A percentile compares a stretch with the other conserved stretches of the same genome.
Conservation (phyloP, 2,797 vertebrate species). For the Pampus argenteus region DNA sequence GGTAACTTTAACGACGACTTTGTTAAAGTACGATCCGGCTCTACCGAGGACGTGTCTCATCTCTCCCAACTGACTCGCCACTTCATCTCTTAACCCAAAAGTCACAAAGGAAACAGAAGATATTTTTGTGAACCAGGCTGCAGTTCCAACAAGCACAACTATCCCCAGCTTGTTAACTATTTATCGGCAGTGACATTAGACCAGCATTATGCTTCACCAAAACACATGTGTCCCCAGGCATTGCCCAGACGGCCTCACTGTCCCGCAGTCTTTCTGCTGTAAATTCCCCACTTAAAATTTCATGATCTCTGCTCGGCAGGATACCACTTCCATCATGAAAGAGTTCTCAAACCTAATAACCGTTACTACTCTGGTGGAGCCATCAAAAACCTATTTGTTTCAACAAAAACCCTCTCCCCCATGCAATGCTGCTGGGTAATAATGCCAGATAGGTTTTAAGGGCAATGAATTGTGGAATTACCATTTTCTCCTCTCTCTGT, state of each 20-base stretch:
- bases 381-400: conserved; percentile 90
- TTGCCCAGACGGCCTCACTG: conserved; percentile 79
- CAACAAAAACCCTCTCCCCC: conserved; percentile 79
- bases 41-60: conserved; percentile 30
- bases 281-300: conserved; percentile 94
- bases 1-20: conserved; percentile 29
- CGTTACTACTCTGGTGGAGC: conserved; percentile 83
- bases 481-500: conserved; percentile 87
- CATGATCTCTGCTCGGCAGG: conserved; percentile 92
- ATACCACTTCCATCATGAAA: conserved; percentile 87
- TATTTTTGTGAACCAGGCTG: conserved; percentile 55
- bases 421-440: conserved; percentile 84
- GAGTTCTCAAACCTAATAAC: conserved; percentile 90
- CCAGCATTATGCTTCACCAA: conserved; percentile 81
- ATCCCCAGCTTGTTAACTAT: conserved; percentile 89
- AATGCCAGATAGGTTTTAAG: conserved; percentile 87
- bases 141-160: conserved; percentile 66
- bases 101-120: conserved; percentile 15
- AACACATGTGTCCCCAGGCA: conserved; percentile 85
- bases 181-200: conserved; percentile 88
- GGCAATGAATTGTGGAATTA: conserved; percentile 92
- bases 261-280: conserved; percentile 84
- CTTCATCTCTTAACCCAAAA: conserved; percentile 54
- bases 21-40: conserved; percentile 32
- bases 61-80: conserved; percentile 40